Percentiles rank a stretch among this genome's conserved stretches.
These are phyloP conservation scores for Beris chalybata DNA, from an alignment of 2,888 invertebrate species.

Conservation along the genomic window DNA sequence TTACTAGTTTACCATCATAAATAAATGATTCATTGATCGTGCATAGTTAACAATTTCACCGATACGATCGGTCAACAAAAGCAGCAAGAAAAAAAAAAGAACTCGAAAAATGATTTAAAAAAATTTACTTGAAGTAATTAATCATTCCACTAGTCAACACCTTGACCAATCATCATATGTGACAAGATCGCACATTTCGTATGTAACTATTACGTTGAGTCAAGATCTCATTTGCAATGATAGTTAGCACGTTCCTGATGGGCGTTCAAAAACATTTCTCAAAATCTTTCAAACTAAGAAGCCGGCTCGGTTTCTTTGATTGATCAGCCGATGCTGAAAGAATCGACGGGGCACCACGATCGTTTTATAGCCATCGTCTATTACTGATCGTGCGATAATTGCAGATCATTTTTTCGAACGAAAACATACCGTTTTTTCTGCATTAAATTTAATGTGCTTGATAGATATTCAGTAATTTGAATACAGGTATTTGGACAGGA, in stretches of 20 bases:
- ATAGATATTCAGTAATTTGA: constrained; percentile 27
- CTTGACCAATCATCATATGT: constrained; percentile 21
- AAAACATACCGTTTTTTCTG: not conserved
- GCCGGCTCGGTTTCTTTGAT: constrained; percentile 7
- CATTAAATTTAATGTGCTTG: not conserved
- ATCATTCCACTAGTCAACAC: constrained; percentile 24
- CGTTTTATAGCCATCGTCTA: constrained; percentile 10
- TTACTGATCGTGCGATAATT: constrained; percentile 26
- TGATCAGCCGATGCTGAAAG: constrained; percentile 25
- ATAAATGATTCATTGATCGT: too few species aligned
- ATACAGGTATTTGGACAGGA: constrained; percentile 32
- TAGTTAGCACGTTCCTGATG: constrained; percentile 24
- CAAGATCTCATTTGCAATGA: constrained; percentile 29
- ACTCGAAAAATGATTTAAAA: too few species aligned
- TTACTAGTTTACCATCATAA: too few species aligned
- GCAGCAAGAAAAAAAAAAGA: too few species aligned
- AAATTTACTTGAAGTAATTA: constrained; percentile 4
- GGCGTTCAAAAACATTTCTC: constrained; percentile 12
- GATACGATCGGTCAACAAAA: too few species aligned
- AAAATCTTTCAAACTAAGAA: constrained; percentile 15
- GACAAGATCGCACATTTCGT: constrained; percentile 16
- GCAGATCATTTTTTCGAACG: constrained; percentile 23
- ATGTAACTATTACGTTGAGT: constrained; percentile 2
- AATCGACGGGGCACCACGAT: constrained; percentile 19
- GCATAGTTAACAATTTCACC: too few species aligned